Evolutionary conservation across 1,140 invertebrate species (phyloP).

Genomic region (Euschistus heros): DNA sequence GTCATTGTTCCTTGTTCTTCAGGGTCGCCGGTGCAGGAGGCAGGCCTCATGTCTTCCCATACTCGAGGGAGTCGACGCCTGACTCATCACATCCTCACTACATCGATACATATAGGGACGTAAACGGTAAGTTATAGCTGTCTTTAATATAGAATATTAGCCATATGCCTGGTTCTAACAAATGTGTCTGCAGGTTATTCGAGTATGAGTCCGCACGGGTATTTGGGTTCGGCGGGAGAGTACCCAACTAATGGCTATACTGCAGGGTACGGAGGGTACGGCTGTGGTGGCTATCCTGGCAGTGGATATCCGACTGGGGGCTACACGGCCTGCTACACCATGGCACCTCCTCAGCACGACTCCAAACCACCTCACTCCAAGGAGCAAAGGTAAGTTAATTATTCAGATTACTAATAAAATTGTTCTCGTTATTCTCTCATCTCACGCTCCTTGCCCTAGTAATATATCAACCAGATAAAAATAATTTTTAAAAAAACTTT

Average conservation of each 20-base stretch:
- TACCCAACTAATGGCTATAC: conserved; percentile 39
- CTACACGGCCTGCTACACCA: conserved; percentile 69
- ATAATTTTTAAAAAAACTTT: too few relatives aligned
- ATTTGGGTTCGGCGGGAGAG: background rate
- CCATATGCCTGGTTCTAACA: too few relatives aligned
- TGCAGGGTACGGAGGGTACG: conserved; percentile 43
- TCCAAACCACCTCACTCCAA: conserved; percentile 43
- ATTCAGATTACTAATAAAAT: too few relatives aligned
- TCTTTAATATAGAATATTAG: too few relatives aligned
- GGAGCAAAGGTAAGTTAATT: conserved; percentile 57
- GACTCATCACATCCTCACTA: conserved; percentile 65
- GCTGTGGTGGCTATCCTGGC: conserved; percentile 40
- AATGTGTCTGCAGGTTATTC: conserved; percentile 51
- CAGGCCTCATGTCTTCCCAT: conserved; percentile 32
- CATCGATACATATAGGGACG: conserved; percentile 64
- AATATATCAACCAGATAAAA: too few relatives aligned
- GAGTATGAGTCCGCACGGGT: conserved; percentile 62
- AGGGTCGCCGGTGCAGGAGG: conserved; percentile 27
- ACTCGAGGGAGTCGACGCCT: conserved; percentile 68
- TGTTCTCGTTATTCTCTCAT: too few relatives aligned
- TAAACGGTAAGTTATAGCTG: conserved; percentile 49
- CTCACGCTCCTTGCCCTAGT: too few relatives aligned
- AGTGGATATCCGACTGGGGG: conserved; percentile 59
- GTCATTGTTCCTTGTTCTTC: conserved; percentile 29
- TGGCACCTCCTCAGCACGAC: conserved; percentile 49